These are phyloP conservation scores for Drosophila melanocephala DNA, from an alignment of 2,888 invertebrate genomes.

Conservation along the genomic window DNA sequence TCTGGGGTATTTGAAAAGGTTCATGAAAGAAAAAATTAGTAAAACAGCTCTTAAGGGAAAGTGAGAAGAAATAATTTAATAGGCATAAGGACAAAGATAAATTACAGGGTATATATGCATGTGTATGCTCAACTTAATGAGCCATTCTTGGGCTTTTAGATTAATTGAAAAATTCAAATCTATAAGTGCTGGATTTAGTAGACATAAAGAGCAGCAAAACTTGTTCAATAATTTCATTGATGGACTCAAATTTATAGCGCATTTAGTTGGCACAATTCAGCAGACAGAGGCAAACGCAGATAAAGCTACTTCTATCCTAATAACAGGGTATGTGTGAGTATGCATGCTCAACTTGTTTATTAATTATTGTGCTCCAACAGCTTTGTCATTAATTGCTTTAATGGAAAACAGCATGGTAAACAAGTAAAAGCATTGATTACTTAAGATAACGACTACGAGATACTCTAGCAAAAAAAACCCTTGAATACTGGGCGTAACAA, in stretches of 20 bases:
- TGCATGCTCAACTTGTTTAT: background rate
- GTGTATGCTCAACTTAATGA: background rate
- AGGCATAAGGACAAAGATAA: background rate
- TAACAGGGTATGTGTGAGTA: background rate
- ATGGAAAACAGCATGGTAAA: conserved; percentile 66
- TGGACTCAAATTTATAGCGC: background rate
- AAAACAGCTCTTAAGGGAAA: background rate
- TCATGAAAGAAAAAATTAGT: background rate
- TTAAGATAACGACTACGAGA: background rate
- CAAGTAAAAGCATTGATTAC: background rate
- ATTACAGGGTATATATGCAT: background rate
- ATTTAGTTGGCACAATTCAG: background rate
- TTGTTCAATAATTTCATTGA: background rate
- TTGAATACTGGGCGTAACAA: background rate
- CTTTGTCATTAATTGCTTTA: conserved; percentile 61
- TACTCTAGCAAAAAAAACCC: background rate
- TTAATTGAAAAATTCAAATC: background rate
- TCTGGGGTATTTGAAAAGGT: background rate
- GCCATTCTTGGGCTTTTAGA: background rate
- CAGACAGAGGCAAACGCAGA: background rate
- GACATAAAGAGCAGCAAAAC: background rate
- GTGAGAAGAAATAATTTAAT: background rate
- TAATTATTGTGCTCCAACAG: background rate
- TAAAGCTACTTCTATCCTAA: background rate
- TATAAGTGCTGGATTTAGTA: background rate